These are phyloP conservation scores for Zootoca vivipara DNA, from an alignment of 2,113 vertebrate genomes.

Conservation along the genomic window DNA sequence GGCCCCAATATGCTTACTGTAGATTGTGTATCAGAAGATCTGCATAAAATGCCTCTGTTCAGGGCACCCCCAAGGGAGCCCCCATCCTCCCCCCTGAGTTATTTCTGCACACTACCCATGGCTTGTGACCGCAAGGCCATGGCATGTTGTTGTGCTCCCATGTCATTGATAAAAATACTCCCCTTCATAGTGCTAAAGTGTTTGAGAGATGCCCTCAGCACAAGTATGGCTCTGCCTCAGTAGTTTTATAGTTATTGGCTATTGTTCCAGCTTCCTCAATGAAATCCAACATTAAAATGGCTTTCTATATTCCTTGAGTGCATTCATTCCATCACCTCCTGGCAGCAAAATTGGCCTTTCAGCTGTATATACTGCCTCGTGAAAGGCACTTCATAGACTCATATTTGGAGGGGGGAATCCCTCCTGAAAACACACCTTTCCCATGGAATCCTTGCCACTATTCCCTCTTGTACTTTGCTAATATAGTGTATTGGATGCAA, in stretches of 20 bases:
- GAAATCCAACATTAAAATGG: constrained; percentile 50
- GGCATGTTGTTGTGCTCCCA: not conserved
- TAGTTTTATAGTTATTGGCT: constrained; percentile 50
- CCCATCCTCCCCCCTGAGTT: not conserved
- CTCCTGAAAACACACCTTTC: too few species aligned
- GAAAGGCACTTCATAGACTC: constrained; percentile 3
- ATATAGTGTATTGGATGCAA: too few species aligned
- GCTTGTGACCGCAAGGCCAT: not conserved
- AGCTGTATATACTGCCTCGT: not conserved
- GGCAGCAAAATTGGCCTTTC: constrained; percentile 45
- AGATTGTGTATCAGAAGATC: not conserved
- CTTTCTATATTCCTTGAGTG: constrained; percentile 54
- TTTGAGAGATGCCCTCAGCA: constrained; percentile 39
- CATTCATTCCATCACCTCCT: constrained; percentile 51
- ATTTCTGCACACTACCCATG: not conserved
- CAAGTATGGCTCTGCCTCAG: constrained; percentile 35
- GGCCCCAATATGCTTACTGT: not conserved
- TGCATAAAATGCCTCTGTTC: not conserved
- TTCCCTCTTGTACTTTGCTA: too few species aligned
- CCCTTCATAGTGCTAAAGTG: constrained; percentile 20
- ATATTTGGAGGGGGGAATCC: not conserved
- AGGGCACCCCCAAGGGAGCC: too few species aligned
- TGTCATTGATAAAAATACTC: constrained; percentile 8
- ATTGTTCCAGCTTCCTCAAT: constrained; percentile 48
- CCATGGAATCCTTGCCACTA: too few species aligned